These are phyloP conservation scores for Oceanites oceanicus DNA, from an alignment of 2,113 vertebrate genomes.

Conservation along the genomic window DNA sequence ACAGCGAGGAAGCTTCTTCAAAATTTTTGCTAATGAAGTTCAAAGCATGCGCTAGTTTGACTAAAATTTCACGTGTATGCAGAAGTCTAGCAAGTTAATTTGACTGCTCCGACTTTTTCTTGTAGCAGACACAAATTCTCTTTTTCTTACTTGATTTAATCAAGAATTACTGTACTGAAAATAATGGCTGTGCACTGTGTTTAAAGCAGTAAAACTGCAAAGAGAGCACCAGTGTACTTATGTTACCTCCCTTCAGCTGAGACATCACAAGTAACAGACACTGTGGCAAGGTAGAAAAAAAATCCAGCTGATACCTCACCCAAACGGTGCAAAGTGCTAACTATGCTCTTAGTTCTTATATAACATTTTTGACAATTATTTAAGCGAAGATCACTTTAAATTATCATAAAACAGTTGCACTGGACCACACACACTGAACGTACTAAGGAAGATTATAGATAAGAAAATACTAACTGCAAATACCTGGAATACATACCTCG, in stretches of 20 bases:
- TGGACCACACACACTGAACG: neutral
- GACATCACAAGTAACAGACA: neutral
- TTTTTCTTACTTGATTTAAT: neutral
- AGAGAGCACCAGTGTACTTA: neutral
- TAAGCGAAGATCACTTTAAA: neutral
- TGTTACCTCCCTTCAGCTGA: neutral
- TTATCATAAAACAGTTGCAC: neutral
- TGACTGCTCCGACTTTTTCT: neutral
- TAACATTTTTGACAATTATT: neutral
- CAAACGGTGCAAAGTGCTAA: neutral
- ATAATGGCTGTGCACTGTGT: neutral
- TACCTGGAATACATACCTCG: slow-evolving; percentile 80
- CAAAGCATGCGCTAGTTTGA: neutral
- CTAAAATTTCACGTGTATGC: neutral
- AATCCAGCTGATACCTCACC: neutral
- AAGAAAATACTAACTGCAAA: neutral
- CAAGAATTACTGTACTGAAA: neutral
- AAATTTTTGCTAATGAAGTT: neutral
- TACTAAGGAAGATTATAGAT: neutral
- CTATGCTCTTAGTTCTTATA: fast-evolving
- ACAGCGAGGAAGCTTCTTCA: neutral
- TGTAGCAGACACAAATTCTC: neutral
- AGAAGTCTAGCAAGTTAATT: neutral
- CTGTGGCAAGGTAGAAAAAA: neutral
- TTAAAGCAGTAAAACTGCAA: neutral